Conservation (phyloP, 2,113 vertebrate genomes). For the Gracilinanus agilis region DNA sequence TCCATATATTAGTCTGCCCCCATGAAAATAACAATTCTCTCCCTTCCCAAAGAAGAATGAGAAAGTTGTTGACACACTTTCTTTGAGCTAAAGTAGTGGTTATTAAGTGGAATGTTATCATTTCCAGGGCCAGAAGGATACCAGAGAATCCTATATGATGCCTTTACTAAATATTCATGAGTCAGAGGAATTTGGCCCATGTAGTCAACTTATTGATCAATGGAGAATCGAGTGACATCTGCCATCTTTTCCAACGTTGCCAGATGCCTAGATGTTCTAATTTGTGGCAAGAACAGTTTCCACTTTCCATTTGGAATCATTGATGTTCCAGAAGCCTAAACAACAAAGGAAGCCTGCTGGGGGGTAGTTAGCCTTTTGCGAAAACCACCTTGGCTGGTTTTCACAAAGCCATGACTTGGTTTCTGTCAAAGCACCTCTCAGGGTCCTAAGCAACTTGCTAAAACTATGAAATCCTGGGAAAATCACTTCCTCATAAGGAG, state of each 20-base stretch:
- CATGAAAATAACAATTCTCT: background rate
- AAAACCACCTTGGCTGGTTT: background rate
- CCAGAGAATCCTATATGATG: background rate
- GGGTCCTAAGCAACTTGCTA: background rate
- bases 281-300: background rate
- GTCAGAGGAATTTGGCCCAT: background rate
- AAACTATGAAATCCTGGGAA: background rate
- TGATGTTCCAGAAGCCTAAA: background rate
- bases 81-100: background rate
- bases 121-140: background rate
- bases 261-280: background rate
- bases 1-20: slow-evolving; percentile 17
- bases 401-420: background rate
- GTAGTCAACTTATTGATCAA: slow-evolving; percentile 11
- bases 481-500: background rate
- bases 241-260: background rate
- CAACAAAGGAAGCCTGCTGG: background rate
- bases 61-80: background rate
- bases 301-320: background rate
- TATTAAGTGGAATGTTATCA: slow-evolving; percentile 4
- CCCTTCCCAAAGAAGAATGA: background rate
- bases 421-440: background rate
- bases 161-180: background rate
- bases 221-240: background rate
- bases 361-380: background rate